Percentiles rank a stretch among this genome's conserved stretches.
Conservation (phyloP, 92 coral and sea anemone genomes). For the Epizoanthus scotinus region DNA sequence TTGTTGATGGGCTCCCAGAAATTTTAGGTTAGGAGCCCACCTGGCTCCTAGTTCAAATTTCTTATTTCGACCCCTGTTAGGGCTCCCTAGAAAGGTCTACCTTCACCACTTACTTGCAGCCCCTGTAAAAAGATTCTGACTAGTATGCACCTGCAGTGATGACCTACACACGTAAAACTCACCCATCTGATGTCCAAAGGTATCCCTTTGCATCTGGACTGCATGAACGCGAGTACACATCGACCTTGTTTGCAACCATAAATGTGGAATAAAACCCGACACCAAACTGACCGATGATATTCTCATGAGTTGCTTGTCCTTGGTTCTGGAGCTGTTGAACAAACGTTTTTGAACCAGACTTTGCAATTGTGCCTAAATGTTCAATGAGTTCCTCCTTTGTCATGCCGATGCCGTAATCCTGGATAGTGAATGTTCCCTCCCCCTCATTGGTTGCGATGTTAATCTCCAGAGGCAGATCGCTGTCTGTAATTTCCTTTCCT, state of each 20-base stretch:
- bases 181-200: conserved; percentile 99
- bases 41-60: too few species aligned
- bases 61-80: too few species aligned
- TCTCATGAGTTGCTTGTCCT: conserved; percentile 64
- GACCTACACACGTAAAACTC: not conserved
- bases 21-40: too few species aligned
- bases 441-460: conserved; percentile 87
- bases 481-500: conserved; percentile 79
- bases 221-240: conserved; percentile 86
- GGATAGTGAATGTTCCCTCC: conserved; percentile 80
- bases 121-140: too few species aligned
- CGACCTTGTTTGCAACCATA: conserved; percentile 94
- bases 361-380: conserved; percentile 93
- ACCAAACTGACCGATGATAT: conserved; percentile 98
- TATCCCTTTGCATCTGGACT: conserved; percentile 85
- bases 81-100: too few species aligned
- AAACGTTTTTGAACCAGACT: conserved; percentile 94
- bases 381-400: conserved; percentile 79
- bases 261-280: conserved; percentile 98
- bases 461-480: conserved; percentile 78
- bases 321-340: conserved; percentile 78
- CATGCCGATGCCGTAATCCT: conserved; percentile 96
- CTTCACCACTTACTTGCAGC: too few species aligned
- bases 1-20: too few species aligned
- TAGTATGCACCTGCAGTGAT: too few species aligned